A percentile compares a stretch with the other conserved stretches of the same genome.
Evolutionary conservation across 2,113 vertebrate genomes (phyloP).

Genomic region (Castor canadensis): DNA sequence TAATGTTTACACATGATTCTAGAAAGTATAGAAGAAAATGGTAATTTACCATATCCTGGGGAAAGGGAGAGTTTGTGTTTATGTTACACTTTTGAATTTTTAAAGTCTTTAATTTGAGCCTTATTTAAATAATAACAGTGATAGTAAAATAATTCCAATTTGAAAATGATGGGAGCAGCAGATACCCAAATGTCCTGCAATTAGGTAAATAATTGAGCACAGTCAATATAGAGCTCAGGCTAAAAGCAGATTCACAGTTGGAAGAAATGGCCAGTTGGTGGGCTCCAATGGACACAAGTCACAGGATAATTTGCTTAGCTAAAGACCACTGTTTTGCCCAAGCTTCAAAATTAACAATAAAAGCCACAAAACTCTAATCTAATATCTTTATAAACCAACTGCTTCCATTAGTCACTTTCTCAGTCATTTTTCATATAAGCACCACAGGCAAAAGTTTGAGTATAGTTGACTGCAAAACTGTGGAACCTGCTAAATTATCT

Average conservation of each 20-base stretch:
- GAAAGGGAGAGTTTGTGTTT: neutral
- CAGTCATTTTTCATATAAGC: constrained; percentile 54
- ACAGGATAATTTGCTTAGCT: constrained; percentile 8
- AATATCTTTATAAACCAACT: constrained; percentile 51
- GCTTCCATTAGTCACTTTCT: constrained; percentile 51
- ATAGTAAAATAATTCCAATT: constrained; percentile 7
- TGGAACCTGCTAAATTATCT: constrained; percentile 68
- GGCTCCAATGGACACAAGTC: neutral
- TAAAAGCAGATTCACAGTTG: neutral
- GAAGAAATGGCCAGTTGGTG: neutral
- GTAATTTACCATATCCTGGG: neutral
- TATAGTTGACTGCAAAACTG: constrained; percentile 47
- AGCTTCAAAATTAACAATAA: constrained; percentile 40
- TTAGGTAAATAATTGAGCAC: neutral
- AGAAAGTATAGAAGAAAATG: neutral
- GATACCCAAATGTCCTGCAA: neutral
- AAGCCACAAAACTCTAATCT: constrained; percentile 12
- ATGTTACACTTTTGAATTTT: neutral
- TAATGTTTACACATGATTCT: neutral
- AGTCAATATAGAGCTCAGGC: neutral
- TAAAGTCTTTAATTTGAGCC: neutral
- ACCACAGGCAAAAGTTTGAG: constrained; percentile 57
- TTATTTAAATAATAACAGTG: constrained; percentile 12
- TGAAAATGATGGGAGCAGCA: neutral
- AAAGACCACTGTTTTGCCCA: neutral